Evolutionary conservation across 2,113 vertebrate species (phyloP).

Genomic region (Caretta caretta): DNA sequence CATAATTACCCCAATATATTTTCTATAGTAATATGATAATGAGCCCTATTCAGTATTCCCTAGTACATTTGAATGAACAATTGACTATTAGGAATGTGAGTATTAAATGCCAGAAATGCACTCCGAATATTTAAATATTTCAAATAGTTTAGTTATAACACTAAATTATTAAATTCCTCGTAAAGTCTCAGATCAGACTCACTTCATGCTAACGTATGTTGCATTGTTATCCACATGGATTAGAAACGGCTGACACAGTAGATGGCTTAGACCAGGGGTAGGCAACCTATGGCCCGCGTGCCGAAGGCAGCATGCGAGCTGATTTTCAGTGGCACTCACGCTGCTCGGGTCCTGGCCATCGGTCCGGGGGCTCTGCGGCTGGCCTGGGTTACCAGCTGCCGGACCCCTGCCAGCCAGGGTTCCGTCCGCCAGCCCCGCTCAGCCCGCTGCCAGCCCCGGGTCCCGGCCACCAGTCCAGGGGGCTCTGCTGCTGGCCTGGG

Average conservation of each 20-base stretch:
- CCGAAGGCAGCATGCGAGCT: too few relatives aligned
- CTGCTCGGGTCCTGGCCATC: too few relatives aligned
- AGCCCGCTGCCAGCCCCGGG: too few relatives aligned
- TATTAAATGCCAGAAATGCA: slow-evolving; percentile 34
- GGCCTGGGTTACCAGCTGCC: too few relatives aligned
- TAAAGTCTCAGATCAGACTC: not conserved
- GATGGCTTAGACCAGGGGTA: not conserved
- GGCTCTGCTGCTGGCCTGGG: too few relatives aligned
- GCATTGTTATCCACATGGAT: not conserved
- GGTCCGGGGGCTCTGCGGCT: too few relatives aligned
- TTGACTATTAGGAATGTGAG: slow-evolving; percentile 16
- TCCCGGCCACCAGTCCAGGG: too few relatives aligned
- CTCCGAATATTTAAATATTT: slow-evolving; percentile 49
- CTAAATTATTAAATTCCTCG: slow-evolving; percentile 2
- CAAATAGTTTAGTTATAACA: not conserved
- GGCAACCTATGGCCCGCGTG: too few relatives aligned
- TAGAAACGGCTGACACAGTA: not conserved
- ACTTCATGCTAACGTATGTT: not conserved
- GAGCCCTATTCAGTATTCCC: slow-evolving; percentile 32
- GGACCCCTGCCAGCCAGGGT: too few relatives aligned
- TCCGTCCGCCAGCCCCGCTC: too few relatives aligned
- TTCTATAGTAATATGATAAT: slow-evolving; percentile 57
- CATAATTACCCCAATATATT: slow-evolving; percentile 53
- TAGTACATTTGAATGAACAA: slow-evolving; percentile 53
- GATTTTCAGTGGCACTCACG: too few relatives aligned